A percentile compares a stretch with the other conserved stretches of the same genome.
phyloP scores from a whole-genome alignment of 2,888 invertebrate species.

The Monoplex corrugatus region DNA sequence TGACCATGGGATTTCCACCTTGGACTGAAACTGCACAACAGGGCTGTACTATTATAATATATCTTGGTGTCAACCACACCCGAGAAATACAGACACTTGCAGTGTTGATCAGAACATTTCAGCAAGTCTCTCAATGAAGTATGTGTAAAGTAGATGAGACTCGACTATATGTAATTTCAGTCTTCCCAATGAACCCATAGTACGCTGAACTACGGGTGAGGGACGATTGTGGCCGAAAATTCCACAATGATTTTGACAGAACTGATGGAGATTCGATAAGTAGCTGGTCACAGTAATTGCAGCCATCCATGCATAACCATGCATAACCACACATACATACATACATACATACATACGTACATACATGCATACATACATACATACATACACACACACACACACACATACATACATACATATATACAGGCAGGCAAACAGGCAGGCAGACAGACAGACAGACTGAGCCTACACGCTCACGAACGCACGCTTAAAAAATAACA shows the following conservation, averaged over 20 bases:
- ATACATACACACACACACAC: background rate
- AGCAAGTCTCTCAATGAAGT: too few relatives aligned
- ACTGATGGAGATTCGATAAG: background rate
- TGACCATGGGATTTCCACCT: too few relatives aligned
- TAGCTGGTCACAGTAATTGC: too few relatives aligned
- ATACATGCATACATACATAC: background rate
- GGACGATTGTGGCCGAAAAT: too few relatives aligned
- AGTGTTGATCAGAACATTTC: too few relatives aligned
- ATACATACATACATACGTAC: background rate
- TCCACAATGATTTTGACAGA: background rate
- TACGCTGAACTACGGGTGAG: too few relatives aligned
- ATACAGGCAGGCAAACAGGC: background rate
- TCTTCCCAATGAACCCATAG: too few relatives aligned
- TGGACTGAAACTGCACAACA: too few relatives aligned
- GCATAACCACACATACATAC: background rate
- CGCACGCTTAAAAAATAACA: too few relatives aligned
- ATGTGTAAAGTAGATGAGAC: background rate
- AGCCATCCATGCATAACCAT: background rate
- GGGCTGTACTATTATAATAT: too few relatives aligned
- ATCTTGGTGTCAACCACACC: too few relatives aligned
- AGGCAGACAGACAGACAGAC: too few relatives aligned
- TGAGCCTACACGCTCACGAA: background rate
- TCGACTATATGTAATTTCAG: background rate
- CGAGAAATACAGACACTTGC: background rate
- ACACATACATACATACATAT: background rate